These are phyloP conservation scores for Xestia xanthographa DNA, from an alignment of 2,888 invertebrate genomes.

Conservation along the genomic window DNA sequence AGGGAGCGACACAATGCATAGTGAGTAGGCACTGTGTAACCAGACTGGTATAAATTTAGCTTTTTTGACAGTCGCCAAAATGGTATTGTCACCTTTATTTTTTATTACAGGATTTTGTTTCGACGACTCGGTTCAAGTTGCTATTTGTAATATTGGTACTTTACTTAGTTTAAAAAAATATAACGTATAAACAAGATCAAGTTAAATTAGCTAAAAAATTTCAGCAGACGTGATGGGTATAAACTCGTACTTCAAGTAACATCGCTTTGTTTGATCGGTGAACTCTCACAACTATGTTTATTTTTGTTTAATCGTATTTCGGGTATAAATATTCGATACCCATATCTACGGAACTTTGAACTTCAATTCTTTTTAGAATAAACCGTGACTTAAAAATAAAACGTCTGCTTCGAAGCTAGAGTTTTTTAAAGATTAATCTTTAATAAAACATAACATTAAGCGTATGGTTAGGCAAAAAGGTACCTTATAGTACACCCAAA, in stretches of 20 bases:
- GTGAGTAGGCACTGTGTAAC: constrained; percentile 54
- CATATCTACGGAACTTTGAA: background rate
- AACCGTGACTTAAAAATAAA: background rate
- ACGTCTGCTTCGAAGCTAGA: background rate
- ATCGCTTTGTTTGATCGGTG: background rate
- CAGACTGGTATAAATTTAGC: constrained; percentile 56
- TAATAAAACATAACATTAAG: too few relatives aligned
- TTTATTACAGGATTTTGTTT: constrained; percentile 45
- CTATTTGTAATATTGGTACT: background rate
- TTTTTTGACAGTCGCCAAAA: constrained; percentile 64
- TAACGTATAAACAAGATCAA: background rate
- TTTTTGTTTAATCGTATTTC: too few relatives aligned
- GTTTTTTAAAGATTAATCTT: too few relatives aligned
- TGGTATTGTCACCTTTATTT: constrained; percentile 60
- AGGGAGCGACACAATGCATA: constrained; percentile 62
- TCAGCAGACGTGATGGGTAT: background rate
- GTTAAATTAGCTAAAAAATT: background rate
- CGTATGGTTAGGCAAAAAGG: too few relatives aligned
- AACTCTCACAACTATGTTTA: background rate
- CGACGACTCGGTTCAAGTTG: background rate
- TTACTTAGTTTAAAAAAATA: background rate
- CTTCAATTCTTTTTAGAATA: background rate
- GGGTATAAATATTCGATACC: too few relatives aligned
- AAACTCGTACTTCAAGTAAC: too few relatives aligned
- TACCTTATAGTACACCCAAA: too few relatives aligned